phyloP scores from a whole-genome alignment of 1,140 invertebrate species.

The Radopholus similis region DNA sequence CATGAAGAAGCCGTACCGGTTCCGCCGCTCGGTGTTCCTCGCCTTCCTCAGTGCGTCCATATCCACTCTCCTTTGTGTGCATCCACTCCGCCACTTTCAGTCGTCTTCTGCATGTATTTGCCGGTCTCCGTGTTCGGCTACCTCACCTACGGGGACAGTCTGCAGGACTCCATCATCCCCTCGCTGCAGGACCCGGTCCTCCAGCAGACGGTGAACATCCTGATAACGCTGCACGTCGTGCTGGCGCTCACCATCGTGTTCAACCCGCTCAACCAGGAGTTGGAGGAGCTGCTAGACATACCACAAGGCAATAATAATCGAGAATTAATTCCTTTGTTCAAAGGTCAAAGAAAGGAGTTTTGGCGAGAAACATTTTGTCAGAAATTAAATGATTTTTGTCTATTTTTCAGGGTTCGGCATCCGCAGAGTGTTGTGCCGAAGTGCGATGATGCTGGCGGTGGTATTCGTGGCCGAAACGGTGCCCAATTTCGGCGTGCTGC shows the following conservation, averaged over 20 bases:
- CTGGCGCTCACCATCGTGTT: constrained; percentile 62
- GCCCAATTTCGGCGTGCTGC: constrained; percentile 81
- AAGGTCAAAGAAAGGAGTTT: no score
- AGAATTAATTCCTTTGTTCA: no score
- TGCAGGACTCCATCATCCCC: constrained; percentile 56
- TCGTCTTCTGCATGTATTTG: constrained; percentile 51
- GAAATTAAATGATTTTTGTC: background rate
- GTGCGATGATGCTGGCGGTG: constrained; percentile 69
- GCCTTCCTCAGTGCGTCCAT: constrained; percentile 46
- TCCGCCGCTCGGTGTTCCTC: constrained; percentile 45
- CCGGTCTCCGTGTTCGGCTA: constrained; percentile 51
- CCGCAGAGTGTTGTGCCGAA: constrained; percentile 72
- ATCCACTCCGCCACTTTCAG: constrained; percentile 36
- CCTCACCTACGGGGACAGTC: constrained; percentile 48
- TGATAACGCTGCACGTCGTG: constrained; percentile 62
- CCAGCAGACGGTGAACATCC: constrained; percentile 59
- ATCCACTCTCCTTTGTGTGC: constrained; percentile 3
- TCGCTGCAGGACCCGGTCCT: constrained; percentile 50
- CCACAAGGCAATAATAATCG: constrained; percentile 69
- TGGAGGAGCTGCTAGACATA: constrained; percentile 70
- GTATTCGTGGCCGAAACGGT: constrained; percentile 77
- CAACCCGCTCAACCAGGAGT: constrained; percentile 65
- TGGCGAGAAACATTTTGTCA: background rate
- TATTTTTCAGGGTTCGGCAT: constrained; percentile 72
- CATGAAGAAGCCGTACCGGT: constrained; percentile 61